These are phyloP conservation scores for Frieseomelitta varia DNA, from an alignment of 1,140 invertebrate species.

Conservation along the genomic window DNA sequence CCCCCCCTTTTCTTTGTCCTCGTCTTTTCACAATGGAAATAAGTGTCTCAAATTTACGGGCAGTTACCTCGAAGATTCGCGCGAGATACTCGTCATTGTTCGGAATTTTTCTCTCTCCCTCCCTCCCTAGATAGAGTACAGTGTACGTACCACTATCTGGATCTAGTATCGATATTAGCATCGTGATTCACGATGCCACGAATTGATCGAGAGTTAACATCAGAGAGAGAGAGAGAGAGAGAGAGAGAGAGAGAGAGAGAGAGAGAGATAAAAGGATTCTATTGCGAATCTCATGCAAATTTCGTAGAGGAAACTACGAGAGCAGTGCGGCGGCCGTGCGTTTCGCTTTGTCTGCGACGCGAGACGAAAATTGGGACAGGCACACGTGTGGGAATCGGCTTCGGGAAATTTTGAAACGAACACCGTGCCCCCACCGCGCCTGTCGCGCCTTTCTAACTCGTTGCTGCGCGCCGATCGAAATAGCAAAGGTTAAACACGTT, in stretches of 20 bases:
- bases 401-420: conserved; percentile 40
- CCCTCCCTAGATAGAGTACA: not conserved
- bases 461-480: conserved; percentile 31
- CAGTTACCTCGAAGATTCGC: conserved; percentile 13
- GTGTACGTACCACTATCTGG: not conserved
- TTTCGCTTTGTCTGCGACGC: not conserved
- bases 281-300: conserved; percentile 24
- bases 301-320: not conserved
- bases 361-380: not conserved
- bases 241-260: not conserved
- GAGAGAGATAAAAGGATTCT: not conserved
- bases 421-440: not conserved
- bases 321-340: not conserved
- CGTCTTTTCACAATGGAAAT: not conserved
- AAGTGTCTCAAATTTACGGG: conserved; percentile 11
- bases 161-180: not conserved
- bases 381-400: not conserved
- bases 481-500: conserved; percentile 59
- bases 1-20: not conserved
- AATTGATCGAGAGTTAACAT: not conserved
- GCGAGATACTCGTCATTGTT: conserved; percentile 1
- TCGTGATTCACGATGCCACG: not conserved
- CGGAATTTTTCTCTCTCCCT: not conserved
- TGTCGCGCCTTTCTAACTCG: conserved; percentile 56
- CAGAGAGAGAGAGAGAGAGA: not conserved